These are phyloP conservation scores for Montipora efflorescens DNA, from an alignment of 64 coral and sea anemone species.

Conservation along the genomic window DNA sequence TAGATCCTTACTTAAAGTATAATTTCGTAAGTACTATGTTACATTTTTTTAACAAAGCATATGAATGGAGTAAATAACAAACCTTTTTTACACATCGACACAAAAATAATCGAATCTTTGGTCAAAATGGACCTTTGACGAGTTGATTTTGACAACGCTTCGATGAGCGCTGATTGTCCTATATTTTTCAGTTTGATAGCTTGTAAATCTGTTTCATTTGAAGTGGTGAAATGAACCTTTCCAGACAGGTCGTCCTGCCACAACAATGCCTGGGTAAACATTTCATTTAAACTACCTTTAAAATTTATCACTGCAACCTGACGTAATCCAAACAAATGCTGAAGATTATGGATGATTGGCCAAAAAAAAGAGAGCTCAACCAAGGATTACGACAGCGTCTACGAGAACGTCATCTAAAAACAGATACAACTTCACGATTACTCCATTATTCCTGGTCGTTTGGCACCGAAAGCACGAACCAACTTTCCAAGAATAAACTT, in stretches of 20 bases:
- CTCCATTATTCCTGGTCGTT: too few relatives aligned
- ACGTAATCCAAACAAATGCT: neutral
- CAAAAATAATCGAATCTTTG: slow-evolving; percentile 41
- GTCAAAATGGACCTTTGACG: neutral
- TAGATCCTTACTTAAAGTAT: too few relatives aligned
- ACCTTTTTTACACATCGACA: slow-evolving; percentile 15
- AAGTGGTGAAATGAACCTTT: slow-evolving; percentile 10
- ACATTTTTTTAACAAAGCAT: neutral
- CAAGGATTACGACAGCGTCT: too few relatives aligned
- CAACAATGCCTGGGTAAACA: slow-evolving; percentile 2
- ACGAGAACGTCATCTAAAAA: too few relatives aligned
- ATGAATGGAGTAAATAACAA: neutral
- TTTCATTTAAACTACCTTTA: neutral
- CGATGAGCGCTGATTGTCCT: neutral
- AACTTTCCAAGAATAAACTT: too few relatives aligned
- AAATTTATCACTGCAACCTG: too few relatives aligned
- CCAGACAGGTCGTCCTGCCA: neutral
- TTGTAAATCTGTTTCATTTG: neutral
- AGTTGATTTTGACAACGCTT: slow-evolving; percentile 24
- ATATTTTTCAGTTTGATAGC: neutral
- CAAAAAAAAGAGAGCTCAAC: too few relatives aligned
- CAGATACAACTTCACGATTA: too few relatives aligned
- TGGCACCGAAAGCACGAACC: too few relatives aligned
- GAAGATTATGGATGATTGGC: too few relatives aligned
- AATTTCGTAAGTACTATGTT: neutral